Evolutionary conservation across 37 sponge, comb jelly and placozoan species (phyloP).

Genomic region (Amphimedon queenslandica): DNA sequence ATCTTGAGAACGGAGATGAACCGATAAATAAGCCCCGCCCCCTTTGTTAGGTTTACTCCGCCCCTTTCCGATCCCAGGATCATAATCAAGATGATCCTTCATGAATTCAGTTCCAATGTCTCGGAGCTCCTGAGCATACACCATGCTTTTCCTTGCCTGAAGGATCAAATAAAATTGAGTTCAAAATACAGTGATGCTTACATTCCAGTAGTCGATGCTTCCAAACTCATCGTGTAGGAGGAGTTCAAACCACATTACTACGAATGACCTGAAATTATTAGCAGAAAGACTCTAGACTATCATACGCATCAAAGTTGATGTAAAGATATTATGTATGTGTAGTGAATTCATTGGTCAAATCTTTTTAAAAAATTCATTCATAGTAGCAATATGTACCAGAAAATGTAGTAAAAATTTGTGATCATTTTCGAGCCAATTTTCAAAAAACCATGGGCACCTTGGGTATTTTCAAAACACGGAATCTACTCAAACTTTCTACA

Average conservation of each 20-base stretch:
- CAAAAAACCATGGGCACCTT: too few relatives aligned
- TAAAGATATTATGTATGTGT: too few relatives aligned
- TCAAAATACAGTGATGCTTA: conserved; percentile 15
- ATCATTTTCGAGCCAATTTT: too few relatives aligned
- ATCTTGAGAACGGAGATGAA: conserved; percentile 74
- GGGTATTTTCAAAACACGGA: too few relatives aligned
- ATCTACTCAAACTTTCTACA: too few relatives aligned
- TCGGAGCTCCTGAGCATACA: conserved; percentile 74
- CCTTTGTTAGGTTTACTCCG: conserved; percentile 33
- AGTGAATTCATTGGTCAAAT: too few relatives aligned
- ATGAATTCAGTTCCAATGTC: conserved; percentile 66
- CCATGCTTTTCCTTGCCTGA: conserved; percentile 79
- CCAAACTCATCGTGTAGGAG: conserved; percentile 78
- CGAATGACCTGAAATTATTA: conserved; percentile 36
- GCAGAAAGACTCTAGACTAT: too few relatives aligned
- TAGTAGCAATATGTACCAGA: too few relatives aligned
- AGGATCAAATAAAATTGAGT: neutral
- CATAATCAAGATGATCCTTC: conserved; percentile 46
- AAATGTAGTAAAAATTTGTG: too few relatives aligned
- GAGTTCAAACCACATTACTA: conserved; percentile 65
- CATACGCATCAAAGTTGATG: too few relatives aligned
- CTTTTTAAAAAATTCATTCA: too few relatives aligned
- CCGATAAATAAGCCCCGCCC: conserved; percentile 77
- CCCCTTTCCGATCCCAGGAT: conserved; percentile 42
- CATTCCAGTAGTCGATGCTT: conserved; percentile 69